Evolutionary conservation across 2,797 vertebrate genomes (phyloP), one percentile per base, ranked within the genome.

Genomic region (Enteromius mattozi): DNA sequence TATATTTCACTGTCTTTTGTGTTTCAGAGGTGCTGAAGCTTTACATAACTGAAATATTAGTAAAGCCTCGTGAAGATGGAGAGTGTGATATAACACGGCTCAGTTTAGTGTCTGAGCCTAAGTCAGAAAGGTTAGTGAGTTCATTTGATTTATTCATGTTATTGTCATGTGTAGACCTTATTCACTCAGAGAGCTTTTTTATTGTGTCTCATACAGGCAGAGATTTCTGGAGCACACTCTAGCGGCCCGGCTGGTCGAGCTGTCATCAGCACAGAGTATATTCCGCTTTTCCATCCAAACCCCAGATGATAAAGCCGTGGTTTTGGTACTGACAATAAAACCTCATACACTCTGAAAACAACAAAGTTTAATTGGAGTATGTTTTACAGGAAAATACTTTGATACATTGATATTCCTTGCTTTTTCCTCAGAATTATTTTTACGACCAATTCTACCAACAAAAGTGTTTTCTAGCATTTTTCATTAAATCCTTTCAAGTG

Each of bases 281-380:
- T 99, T 98, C 91, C 96, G 97, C 90, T 98, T 98, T 91, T 93
- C 91, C 8, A 70, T 99, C 91, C 96, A 97, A 93, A 96, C 93
- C 16, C 95, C 96, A n/a, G 92, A 96, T 81, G 95, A 93, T 85
- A 97, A 95, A 91, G 86, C 90, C 9, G 96, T 96, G 78, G 86
- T 98, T 90, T 89, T 99, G 97, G 98, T 99, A 93, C 96, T 95
- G 80, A 35, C 6, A 30, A 69, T 68, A 40, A 59, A 37, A 76
- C 6, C 12, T 10, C 19, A 24, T 9, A 65, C 27, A 7, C 61
- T 63, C 12, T 27, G 2, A 61, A 61, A 54, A 56, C 21, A 56
- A n/a, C 54, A n/a, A 4, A 56, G 21, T n/a, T 56, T 10, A n/a
- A 9, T n/a, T 56, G 54, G 2, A 56, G 21, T n/a, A n/a, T 56